These are phyloP conservation scores for Chaetops frenatus DNA, from an alignment of 2,113 vertebrate species.

Conservation along the genomic window DNA sequence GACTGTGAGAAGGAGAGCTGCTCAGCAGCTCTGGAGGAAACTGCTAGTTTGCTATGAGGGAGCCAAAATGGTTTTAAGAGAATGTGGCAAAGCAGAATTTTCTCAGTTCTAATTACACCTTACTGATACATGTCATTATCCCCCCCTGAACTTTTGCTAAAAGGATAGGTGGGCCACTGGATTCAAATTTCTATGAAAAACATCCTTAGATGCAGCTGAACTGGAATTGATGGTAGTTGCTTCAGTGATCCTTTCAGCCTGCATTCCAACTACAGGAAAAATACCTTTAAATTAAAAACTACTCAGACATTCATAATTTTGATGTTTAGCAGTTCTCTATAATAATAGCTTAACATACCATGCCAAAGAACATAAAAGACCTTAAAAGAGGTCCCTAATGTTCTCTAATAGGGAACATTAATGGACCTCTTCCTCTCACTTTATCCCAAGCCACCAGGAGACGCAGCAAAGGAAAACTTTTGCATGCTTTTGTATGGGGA, in stretches of 20 bases:
- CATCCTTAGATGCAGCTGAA: background rate
- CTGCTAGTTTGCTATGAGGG: background rate
- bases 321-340: background rate
- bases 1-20: background rate
- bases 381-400: background rate
- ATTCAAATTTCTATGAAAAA: background rate
- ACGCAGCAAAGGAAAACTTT: background rate
- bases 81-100: background rate
- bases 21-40: background rate
- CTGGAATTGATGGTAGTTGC: background rate
- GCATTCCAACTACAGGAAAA: background rate
- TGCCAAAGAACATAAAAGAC: background rate
- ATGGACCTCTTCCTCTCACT: background rate
- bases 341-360: background rate
- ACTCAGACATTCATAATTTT: background rate
- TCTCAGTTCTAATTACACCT: background rate
- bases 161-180: background rate
- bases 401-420: background rate
- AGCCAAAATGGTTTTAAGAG: background rate
- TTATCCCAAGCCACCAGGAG: background rate
- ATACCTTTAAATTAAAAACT: background rate
- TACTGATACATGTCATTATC: background rate
- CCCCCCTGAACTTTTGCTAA: background rate
- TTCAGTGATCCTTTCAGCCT: background rate
- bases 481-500: background rate